Evolutionary conservation across 1,140 invertebrate genomes (phyloP).

Genomic region (Platyscapa corneri): DNA sequence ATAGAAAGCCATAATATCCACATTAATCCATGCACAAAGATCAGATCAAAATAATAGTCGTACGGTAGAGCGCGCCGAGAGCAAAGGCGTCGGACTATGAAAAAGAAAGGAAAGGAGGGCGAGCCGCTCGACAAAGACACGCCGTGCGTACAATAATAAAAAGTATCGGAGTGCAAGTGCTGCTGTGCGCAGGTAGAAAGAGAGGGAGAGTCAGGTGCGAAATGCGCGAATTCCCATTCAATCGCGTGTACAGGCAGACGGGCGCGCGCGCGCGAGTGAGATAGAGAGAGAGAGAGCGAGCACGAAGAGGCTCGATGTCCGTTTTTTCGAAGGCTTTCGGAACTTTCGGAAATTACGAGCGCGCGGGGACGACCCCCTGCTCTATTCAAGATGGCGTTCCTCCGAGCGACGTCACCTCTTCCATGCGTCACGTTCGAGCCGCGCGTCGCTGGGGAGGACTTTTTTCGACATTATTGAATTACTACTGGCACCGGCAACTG

Average conservation of each 20-base stretch:
- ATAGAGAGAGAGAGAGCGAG: not conserved
- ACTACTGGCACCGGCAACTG: no score
- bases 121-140: slow-evolving; percentile 34
- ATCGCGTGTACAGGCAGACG: not conserved
- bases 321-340: slow-evolving; percentile 31
- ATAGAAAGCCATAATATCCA: slow-evolving; percentile 5
- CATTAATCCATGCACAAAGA: slow-evolving; percentile 41
- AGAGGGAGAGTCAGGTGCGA: slow-evolving; percentile 47
- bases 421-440: no score
- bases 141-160: slow-evolving; percentile 22
- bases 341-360: slow-evolving; percentile 5
- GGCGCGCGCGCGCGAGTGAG: not conserved
- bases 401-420: not conserved
- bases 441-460: no score
- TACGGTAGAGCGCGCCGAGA: not conserved
- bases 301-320: slow-evolving; percentile 38
- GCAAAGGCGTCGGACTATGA: slow-evolving; percentile 44
- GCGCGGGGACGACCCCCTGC: not conserved
- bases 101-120: not conserved
- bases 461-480: no score
- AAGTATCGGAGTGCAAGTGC: slow-evolving; percentile 44
- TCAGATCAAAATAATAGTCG: slow-evolving; percentile 14
- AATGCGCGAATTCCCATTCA: slow-evolving; percentile 43
- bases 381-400: slow-evolving; percentile 14
- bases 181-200: slow-evolving; percentile 24